Evolutionary conservation across 2,888 invertebrate species (phyloP).

Genomic region (Syritta pipiens): DNA sequence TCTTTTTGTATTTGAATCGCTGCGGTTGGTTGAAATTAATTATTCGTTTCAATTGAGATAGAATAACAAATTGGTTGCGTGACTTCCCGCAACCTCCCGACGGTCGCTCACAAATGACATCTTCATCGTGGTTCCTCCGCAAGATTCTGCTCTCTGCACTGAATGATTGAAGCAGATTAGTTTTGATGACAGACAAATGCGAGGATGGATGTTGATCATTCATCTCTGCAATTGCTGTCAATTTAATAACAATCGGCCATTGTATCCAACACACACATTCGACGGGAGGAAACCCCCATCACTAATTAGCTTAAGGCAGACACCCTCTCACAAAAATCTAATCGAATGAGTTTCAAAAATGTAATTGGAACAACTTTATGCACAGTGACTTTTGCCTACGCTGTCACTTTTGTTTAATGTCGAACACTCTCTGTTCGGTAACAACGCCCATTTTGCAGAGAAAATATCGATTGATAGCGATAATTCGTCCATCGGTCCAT

Average conservation of each 20-base stretch:
- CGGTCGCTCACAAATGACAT: conserved; percentile 27
- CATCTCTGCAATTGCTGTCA: conserved; percentile 59
- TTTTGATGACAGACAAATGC: conserved; percentile 34
- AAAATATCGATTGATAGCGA: neutral
- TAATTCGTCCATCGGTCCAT: conserved; percentile 1
- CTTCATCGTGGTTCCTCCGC: conserved; percentile 12
- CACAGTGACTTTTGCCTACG: neutral
- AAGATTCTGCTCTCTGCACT: conserved; percentile 32
- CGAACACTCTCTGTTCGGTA: neutral
- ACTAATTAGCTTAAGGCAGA: neutral
- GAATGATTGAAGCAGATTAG: conserved; percentile 31
- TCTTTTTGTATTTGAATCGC: neutral
- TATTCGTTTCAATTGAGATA: conserved; percentile 46
- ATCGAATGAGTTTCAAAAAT: neutral
- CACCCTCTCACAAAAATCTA: neutral
- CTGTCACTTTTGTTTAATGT: neutral
- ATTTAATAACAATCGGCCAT: conserved; percentile 52
- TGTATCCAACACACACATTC: conserved; percentile 1
- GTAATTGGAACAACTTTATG: neutral
- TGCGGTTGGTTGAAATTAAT: conserved; percentile 43
- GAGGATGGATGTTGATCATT: conserved; percentile 27
- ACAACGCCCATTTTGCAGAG: too few relatives aligned
- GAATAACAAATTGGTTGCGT: conserved; percentile 24
- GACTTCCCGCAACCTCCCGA: conserved; percentile 25
- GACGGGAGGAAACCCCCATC: neutral